A percentile compares a stretch with the other conserved stretches of the same genome.
These are phyloP conservation scores for Aricia artaxerxes DNA, from an alignment of 2,888 invertebrate genomes.

Conservation along the genomic window DNA sequence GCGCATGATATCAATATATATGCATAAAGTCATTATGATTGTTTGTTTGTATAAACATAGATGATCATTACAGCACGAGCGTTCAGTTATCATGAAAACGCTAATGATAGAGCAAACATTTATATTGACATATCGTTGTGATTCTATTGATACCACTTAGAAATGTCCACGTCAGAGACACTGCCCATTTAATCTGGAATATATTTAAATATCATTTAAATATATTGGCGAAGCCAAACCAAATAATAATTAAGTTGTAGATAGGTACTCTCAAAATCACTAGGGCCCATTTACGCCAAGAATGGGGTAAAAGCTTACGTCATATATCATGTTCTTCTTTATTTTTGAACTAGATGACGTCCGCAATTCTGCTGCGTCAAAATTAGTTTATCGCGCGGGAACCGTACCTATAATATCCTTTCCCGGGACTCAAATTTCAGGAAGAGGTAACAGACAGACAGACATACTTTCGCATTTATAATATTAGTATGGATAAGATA, in stretches of 20 bases:
- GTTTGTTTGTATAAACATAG: conserved; percentile 4
- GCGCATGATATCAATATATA: neutral
- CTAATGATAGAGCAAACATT: conserved; percentile 30
- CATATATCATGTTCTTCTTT: too few relatives aligned
- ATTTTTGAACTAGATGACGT: too few relatives aligned
- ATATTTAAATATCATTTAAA: neutral
- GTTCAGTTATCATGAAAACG: conserved; percentile 22
- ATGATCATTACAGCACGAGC: conserved; percentile 29
- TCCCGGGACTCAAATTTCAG: neutral
- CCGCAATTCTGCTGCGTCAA: too few relatives aligned
- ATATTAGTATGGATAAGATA: too few relatives aligned
- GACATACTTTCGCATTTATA: too few relatives aligned
- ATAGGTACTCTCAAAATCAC: too few relatives aligned
- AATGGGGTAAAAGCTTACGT: too few relatives aligned
- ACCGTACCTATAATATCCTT: too few relatives aligned
- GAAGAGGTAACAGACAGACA: neutral
- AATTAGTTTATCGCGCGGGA: too few relatives aligned
- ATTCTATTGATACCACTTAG: conserved; percentile 1
- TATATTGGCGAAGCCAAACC: neutral
- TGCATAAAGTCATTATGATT: neutral
- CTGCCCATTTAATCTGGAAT: neutral
- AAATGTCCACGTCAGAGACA: neutral
- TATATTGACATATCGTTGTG: conserved; percentile 25
- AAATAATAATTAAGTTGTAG: too few relatives aligned
- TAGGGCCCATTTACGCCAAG: too few relatives aligned